phyloP scores from a whole-genome alignment of 2,113 vertebrate species.

The Tragulus kanchil region DNA sequence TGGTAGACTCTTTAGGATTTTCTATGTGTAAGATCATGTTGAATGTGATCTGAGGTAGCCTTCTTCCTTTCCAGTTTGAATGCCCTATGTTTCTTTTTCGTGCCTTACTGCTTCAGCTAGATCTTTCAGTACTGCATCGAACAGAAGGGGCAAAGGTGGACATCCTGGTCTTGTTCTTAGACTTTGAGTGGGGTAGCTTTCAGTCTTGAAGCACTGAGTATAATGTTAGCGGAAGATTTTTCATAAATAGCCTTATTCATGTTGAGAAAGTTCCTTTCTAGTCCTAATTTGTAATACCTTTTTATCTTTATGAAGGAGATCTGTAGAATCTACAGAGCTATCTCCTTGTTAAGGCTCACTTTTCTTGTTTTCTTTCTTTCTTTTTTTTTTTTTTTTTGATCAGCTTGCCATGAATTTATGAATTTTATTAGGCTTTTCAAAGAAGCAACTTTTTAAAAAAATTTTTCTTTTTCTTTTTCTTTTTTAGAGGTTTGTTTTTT shows the following conservation, averaged over 20 bases:
- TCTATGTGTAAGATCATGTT: background rate
- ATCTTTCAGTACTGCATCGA: background rate
- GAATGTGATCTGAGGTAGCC: background rate
- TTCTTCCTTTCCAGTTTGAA: background rate
- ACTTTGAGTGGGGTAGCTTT: background rate
- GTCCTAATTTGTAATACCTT: background rate
- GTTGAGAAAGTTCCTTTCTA: background rate
- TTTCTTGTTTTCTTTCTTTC: background rate
- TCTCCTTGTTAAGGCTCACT: background rate
- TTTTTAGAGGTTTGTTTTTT: no score
- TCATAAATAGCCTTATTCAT: background rate
- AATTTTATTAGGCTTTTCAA: background rate
- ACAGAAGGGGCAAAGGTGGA: background rate
- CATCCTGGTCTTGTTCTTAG: background rate
- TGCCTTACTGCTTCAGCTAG: background rate
- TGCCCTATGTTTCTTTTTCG: background rate
- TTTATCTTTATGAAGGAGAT: background rate
- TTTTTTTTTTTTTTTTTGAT: background rate
- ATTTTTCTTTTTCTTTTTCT: no score
- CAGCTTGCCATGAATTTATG: background rate
- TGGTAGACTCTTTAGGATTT: background rate
- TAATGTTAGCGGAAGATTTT: background rate
- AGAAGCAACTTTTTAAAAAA: background rate
- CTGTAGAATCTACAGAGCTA: background rate
- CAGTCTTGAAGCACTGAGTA: background rate